A percentile compares a stretch with the other conserved stretches of the same genome.
Conservation (phyloP, 2,797 vertebrate species). For the Bryconaethiops microstoma region DNA sequence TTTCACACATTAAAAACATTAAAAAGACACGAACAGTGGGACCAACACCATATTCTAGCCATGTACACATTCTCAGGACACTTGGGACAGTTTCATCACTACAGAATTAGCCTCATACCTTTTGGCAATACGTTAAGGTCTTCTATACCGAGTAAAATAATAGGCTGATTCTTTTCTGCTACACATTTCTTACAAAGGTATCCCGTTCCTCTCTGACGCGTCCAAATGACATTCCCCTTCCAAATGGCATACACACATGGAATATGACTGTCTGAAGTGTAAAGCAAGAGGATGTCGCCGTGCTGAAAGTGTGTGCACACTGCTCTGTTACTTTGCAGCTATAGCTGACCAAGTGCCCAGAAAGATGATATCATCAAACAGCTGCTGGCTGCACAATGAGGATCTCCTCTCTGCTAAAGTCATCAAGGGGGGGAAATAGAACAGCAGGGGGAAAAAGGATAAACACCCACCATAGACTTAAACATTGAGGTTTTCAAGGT, state of each 20-base stretch:
- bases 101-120: neutral
- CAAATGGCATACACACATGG: neutral
- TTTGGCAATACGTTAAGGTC: neutral
- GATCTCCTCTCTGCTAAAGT: constrained; percentile 51
- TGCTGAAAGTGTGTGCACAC: constrained; percentile 5
- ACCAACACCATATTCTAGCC: neutral
- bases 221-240: neutral
- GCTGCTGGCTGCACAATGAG: constrained; percentile 35
- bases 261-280: neutral
- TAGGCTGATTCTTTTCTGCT: neutral
- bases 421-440: constrained; percentile 46
- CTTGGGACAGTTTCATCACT: neutral
- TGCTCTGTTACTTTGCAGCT: constrained; percentile 28
- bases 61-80: neutral
- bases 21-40: too few species aligned
- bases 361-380: constrained; percentile 52
- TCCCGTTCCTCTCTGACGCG: neutral
- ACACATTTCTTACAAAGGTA: neutral
- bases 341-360: constrained; percentile 11
- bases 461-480: constrained; percentile 31
- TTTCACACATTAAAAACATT: neutral
- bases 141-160: neutral
- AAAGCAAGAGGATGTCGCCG: neutral
- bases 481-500: constrained; percentile 30
- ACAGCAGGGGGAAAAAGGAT: constrained; percentile 28